Evolutionary conservation across 2,888 invertebrate genomes (phyloP).

Genomic region (Harmothoe impar): DNA sequence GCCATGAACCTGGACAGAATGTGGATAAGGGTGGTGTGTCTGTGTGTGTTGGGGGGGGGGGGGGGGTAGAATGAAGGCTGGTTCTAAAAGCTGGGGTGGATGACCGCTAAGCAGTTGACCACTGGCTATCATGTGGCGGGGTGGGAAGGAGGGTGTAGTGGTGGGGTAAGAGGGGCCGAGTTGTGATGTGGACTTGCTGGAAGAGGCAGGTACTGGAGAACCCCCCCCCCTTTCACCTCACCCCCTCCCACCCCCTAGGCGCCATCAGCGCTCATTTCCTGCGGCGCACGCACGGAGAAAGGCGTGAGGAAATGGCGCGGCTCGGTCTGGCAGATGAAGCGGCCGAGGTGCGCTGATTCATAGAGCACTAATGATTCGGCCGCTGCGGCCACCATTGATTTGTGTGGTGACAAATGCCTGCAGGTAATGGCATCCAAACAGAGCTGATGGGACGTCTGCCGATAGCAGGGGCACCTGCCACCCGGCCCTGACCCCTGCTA

Average conservation of each 20-base stretch:
- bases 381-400: not conserved
- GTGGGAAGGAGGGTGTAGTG: not conserved
- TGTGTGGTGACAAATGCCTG: conserved; percentile 1
- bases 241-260: not conserved
- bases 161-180: not conserved
- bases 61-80: no score
- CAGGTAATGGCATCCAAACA: conserved; percentile 35
- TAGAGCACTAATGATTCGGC: conserved; percentile 35
- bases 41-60: no score
- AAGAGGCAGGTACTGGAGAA: not conserved
- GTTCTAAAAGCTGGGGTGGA: not conserved
- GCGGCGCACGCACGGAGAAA: not conserved
- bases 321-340: conserved; percentile 23
- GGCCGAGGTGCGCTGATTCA: conserved; percentile 2
- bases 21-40: no score
- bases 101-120: not conserved
- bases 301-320: conserved; percentile 30
- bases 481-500: not conserved
- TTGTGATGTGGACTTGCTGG: not conserved
- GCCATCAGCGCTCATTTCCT: conserved; percentile 41
- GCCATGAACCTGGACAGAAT: no score
- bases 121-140: not conserved
- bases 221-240: not conserved
- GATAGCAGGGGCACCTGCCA: not conserved
- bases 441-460: conserved; percentile 21